Base-by-base conservation (phyloP, 2,888 invertebrate species). In the Lapara coniferarum region DNA sequence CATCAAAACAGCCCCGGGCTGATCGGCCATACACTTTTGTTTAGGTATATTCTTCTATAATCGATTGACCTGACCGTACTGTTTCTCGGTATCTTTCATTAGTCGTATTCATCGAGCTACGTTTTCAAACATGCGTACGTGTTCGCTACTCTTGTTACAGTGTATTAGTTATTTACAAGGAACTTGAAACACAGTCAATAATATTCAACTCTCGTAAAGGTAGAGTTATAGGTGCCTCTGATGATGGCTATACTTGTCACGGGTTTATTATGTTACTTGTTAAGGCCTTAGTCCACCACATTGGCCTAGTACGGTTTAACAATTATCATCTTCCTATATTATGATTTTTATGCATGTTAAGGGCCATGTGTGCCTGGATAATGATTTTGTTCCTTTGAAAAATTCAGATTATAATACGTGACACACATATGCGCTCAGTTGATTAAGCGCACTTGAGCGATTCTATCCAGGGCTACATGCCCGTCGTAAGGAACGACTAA, bases 1-100 rank as follows among this genome's bases (percentile, higher is more conserved):
- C 71, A 72, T 70, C 70, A 68, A 73, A 72, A 76, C 70, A 74
- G 52, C 70, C 70, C 68, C 53, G 46, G 55, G 71, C 69, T 52
- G 68, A 69, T 71, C 46, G 58, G 68, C 55, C 69, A 71, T 70
- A 56, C 52, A 71, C 71, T 73, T 71, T 71, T 70, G 70, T 71
- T 72, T 71, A 73, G 72, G 69, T 72, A 70, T 68, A 71, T 69
- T 69, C 69, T 58, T 58, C 57, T 63, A 53, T 69, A 63, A 69
- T 69, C 59, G 68, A 69, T 63, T 53, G 63, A 63, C 68, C 19
- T 58, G 30, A 37, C 59, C 63, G 25, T 63, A 59, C 37, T 25
- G n/a, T 63, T 63, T 69, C 59, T 53, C 53, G 37, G 16, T 53
- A 63, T 53, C 59, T 19, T 68, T 59, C 66, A 66, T n/a, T 49